phyloP scores from a whole-genome alignment of 1,140 invertebrate genomes.

The Lanistes nyassanus region DNA sequence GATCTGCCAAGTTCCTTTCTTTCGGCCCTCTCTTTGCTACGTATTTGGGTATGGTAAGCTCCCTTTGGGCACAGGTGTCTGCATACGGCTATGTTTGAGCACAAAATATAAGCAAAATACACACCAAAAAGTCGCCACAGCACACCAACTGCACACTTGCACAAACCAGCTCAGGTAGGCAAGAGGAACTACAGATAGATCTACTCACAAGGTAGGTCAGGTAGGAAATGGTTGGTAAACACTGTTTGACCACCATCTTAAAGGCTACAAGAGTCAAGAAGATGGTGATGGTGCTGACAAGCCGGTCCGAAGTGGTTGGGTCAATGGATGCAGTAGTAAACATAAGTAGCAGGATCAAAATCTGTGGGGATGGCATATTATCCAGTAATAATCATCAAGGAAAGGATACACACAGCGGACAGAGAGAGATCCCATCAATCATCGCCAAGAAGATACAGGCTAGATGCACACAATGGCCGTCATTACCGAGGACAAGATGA shows the following conservation, averaged over 20 bases:
- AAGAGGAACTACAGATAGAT: neutral
- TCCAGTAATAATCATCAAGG: neutral
- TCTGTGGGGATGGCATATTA: constrained; percentile 44
- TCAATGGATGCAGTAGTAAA: constrained; percentile 57
- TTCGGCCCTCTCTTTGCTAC: no score
- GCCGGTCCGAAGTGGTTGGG: constrained; percentile 44
- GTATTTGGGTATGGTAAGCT: no score
- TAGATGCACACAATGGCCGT: neutral
- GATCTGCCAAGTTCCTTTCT: no score
- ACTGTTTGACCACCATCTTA: constrained; percentile 62
- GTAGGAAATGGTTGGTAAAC: constrained; percentile 61
- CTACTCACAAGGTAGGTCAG: constrained; percentile 61
- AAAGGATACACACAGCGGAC: no score
- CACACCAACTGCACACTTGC: neutral
- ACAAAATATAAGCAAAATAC: neutral
- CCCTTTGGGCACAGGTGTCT: no score
- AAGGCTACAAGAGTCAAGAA: constrained; percentile 63
- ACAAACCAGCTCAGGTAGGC: neutral
- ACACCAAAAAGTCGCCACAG: neutral
- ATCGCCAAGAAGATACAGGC: no score
- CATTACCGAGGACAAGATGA: neutral
- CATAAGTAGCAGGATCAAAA: constrained; percentile 56
- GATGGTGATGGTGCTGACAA: constrained; percentile 59
- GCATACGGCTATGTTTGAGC: no score
- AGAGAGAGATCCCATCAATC: no score